phyloP scores from a whole-genome alignment of 2,888 invertebrate species.

The Hypena proboscidalis region DNA sequence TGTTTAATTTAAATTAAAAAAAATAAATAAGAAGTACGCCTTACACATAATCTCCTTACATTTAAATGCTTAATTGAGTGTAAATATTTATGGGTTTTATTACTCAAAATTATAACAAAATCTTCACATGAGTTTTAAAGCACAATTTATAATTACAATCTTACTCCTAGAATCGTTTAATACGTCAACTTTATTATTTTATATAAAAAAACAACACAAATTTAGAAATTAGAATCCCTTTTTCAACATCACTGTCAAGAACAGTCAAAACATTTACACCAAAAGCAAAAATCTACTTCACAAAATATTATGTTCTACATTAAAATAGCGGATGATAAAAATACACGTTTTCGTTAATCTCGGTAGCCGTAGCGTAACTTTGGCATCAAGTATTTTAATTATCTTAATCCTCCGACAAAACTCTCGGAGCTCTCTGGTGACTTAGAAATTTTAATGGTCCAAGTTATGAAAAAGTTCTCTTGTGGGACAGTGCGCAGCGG shows the following conservation, averaged over 20 bases:
- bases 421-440: constrained; percentile 49
- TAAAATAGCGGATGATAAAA: constrained; percentile 36
- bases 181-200: no score
- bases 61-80: no score
- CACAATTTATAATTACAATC: no score
- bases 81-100: no score
- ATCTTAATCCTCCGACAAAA: constrained; percentile 64
- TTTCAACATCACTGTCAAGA: not conserved
- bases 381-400: constrained; percentile 70
- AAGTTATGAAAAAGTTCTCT: constrained; percentile 39
- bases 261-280: not conserved
- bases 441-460: constrained; percentile 53
- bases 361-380: constrained; percentile 51
- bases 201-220: no score
- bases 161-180: no score
- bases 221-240: not conserved
- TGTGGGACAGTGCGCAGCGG: constrained; percentile 10
- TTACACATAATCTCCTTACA: no score
- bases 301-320: constrained; percentile 33
- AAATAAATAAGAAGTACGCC: no score
- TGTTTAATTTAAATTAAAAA: no score
- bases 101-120: no score
- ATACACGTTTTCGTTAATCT: constrained; percentile 50
- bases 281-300: constrained; percentile 4
- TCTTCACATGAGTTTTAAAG: no score